Evolutionary conservation across 92 coral and sea anemone species (phyloP).

Genomic region (Phenganax subtilis): DNA sequence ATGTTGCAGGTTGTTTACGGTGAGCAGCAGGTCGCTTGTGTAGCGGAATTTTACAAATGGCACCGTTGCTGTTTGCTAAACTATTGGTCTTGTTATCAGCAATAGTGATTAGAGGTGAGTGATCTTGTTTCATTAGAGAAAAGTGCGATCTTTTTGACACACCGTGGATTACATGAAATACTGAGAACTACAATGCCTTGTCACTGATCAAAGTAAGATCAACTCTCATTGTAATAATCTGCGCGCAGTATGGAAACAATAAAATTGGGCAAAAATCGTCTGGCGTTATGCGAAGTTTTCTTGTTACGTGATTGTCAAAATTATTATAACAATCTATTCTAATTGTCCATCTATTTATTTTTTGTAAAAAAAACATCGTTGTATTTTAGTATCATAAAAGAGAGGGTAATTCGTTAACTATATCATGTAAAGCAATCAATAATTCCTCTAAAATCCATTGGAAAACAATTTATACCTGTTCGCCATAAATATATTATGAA

Average conservation of each 20-base stretch:
- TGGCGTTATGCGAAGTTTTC: too few species aligned
- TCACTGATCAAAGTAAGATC: neutral
- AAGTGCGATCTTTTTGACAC: neutral
- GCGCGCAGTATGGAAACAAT: conserved; percentile 17
- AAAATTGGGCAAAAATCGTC: too few species aligned
- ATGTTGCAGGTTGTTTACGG: conserved; percentile 36
- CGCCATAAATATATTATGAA: neutral
- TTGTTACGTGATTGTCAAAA: too few species aligned
- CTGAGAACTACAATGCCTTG: neutral
- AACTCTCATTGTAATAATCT: conserved; percentile 4
- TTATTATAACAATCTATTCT: too few species aligned
- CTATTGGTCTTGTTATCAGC: conserved; percentile 23
- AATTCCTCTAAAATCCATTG: too few species aligned
- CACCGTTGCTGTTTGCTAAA: conserved; percentile 2
- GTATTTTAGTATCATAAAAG: too few species aligned
- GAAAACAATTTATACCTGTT: too few species aligned
- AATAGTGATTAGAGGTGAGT: conserved; percentile 27
- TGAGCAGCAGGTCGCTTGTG: conserved; percentile 35
- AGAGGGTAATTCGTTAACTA: too few species aligned
- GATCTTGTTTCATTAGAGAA: neutral
- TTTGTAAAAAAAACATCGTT: too few species aligned
- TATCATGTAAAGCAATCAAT: too few species aligned
- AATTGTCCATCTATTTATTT: too few species aligned
- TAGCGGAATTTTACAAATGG: conserved; percentile 37
- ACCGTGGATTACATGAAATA: too few species aligned